Evolutionary conservation across 2,113 vertebrate genomes (phyloP), one percentile per base, ranked within the genome.

Genomic region (Chlamydotis undulata): DNA sequence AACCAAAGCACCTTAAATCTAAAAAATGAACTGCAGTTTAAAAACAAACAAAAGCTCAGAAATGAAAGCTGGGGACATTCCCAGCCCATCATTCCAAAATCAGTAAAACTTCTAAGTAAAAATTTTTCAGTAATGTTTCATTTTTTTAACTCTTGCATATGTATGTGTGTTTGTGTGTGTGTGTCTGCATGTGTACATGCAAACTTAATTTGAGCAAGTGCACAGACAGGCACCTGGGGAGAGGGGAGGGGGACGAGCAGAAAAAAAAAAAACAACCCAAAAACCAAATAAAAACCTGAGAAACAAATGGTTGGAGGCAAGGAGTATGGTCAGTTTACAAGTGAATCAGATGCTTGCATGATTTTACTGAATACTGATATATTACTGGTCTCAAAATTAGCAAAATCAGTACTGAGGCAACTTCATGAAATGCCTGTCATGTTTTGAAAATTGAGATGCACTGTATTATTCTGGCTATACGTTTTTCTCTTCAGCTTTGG

Each of bases 181-280:
- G 10, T 7, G 6, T 7, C 13, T 53, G 19, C 24, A 86, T n/a
- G 9, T 13, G 13, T 13, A 2, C 12, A 6, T 5, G 26, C 0
- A n/a, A 10, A 45, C 28, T 39, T 75, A 35, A 22, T 91, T 82
- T 60, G 31, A 55, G 50, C 25, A 89, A 76, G 37, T 61, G 7
- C 29, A 28, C 16, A 64, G 14, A 17, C 87, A 17, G 25, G 21
- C 15, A 28, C 41, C 41, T 43, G 45, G 45, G 31, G 12, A 2
- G 1, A 14, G 25, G 26, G 52, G 25, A 21, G 21, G 21, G 21
- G 49, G 49, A 49, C 15, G 41, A 43, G 14, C 41, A 43, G 41
- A 43, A 1, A 28, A 28, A 9, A 37, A 37, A 7, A 31, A 12
- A 21, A 11, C 3, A 35, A 35, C 0, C 5, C 5, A 47, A n/a